These are phyloP conservation scores for Ectropis grisescens DNA, from an alignment of 1,140 invertebrate species.

Conservation along the genomic window DNA sequence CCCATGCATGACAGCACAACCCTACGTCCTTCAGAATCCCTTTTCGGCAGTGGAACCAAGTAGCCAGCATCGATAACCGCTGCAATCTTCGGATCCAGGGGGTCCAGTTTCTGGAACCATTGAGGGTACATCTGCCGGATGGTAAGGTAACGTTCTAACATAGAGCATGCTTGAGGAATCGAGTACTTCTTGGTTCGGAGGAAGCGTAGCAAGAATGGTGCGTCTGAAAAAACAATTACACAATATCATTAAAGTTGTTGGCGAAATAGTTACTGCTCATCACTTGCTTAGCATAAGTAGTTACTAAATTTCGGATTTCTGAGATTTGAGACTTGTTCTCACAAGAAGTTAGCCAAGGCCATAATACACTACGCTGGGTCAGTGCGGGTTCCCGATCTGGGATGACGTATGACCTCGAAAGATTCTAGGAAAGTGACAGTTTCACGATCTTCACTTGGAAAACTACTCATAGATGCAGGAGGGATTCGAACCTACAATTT, in stretches of 20 bases:
- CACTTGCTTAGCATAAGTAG: no score
- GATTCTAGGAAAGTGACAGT: no score
- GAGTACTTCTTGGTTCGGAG: conserved; percentile 89
- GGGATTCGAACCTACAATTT: no score
- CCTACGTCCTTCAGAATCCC: conserved; percentile 79
- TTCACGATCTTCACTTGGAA: no score
- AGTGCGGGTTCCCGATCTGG: no score
- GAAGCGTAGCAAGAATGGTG: conserved; percentile 85
- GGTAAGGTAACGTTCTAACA: conserved; percentile 87
- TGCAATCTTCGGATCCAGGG: conserved; percentile 77
- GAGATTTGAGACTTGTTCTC: no score
- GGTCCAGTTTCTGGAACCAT: conserved; percentile 86
- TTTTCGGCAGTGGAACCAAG: conserved; percentile 80
- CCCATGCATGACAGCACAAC: conserved; percentile 83
- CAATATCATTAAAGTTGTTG: not conserved
- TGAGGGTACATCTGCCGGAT: conserved; percentile 85
- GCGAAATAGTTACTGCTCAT: conserved; percentile 3
- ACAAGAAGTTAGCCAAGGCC: no score
- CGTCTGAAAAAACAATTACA: conserved; percentile 62
- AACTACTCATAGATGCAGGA: no score
- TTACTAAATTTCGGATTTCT: no score
- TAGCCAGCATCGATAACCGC: conserved; percentile 88
- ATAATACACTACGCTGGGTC: no score
- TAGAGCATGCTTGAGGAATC: conserved; percentile 84
- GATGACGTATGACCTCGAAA: no score